Evolutionary conservation across 2,797 vertebrate species (phyloP).

Genomic region (Cuniculus paca): DNA sequence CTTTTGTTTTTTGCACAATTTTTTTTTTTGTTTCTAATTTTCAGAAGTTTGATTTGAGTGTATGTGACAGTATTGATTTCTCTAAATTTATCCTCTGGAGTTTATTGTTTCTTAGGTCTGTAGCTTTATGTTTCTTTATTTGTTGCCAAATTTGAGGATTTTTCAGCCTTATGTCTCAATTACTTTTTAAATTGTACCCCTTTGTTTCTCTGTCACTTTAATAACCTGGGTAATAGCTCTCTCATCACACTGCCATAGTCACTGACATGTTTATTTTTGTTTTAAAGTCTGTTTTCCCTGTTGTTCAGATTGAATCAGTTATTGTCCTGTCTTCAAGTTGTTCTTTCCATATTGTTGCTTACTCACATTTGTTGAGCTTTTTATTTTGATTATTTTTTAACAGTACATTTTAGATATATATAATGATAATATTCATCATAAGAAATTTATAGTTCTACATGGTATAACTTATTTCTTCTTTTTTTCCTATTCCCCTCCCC

Average conservation of each 20-base stretch:
- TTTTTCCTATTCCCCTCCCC: neutral
- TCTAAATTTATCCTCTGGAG: neutral
- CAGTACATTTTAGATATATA: neutral
- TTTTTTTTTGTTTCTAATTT: neutral
- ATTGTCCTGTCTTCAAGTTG: neutral
- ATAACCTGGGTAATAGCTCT: neutral
- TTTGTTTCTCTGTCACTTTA: neutral
- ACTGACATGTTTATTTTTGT: neutral
- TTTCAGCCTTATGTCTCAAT: neutral
- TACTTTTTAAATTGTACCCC: neutral
- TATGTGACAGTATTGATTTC: neutral
- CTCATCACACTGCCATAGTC: no score
- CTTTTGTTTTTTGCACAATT: neutral
- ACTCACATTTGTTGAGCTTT: neutral
- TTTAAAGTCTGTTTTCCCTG: neutral
- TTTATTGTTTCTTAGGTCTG: neutral
- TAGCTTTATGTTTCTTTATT: neutral
- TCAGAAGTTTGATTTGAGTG: neutral
- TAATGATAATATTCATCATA: neutral
- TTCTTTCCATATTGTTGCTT: neutral
- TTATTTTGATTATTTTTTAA: neutral
- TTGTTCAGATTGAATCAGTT: neutral
- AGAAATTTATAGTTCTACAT: neutral
- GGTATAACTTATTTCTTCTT: neutral
- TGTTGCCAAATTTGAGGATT: no score